Percentiles rank a stretch among this genome's conserved stretches.
phyloP scores from a whole-genome alignment of 2,797 vertebrate genomes.

The Galago senegalensis region DNA sequence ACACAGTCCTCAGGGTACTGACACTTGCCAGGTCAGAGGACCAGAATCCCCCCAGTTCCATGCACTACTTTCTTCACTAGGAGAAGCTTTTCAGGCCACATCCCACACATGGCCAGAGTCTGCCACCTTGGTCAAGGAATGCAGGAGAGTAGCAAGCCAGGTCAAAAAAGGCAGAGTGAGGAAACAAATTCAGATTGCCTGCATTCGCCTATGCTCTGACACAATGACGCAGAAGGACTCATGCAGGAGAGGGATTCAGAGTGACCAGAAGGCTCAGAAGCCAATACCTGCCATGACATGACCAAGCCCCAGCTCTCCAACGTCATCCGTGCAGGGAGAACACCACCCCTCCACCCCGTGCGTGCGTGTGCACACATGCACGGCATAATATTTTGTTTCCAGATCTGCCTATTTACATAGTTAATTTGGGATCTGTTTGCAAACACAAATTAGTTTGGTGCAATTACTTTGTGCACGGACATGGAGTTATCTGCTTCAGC shows the following conservation, averaged over 20 bases:
- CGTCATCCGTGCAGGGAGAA: slow-evolving; percentile 73
- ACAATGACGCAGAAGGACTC: neutral
- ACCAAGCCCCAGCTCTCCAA: neutral
- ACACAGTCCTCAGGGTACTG: neutral
- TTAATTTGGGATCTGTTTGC: slow-evolving; percentile 90
- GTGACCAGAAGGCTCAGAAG: neutral
- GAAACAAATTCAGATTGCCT: neutral
- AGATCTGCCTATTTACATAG: slow-evolving; percentile 90
- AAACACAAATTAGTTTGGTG: slow-evolving; percentile 91
- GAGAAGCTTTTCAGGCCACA: neutral
- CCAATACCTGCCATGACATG: fast-evolving
- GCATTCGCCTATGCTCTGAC: neutral
- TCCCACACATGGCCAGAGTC: neutral
- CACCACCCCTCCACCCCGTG: slow-evolving; percentile 72
- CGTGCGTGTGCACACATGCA: slow-evolving; percentile 34
- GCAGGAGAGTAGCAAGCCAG: neutral
- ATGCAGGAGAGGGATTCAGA: neutral
- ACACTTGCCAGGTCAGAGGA: neutral
- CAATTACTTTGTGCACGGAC: slow-evolving; percentile 90
- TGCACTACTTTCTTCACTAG: neutral
- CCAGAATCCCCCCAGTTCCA: neutral
- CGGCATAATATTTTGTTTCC: slow-evolving; percentile 88
- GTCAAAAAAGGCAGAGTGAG: slow-evolving; percentile 41
- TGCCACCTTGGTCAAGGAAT: neutral
- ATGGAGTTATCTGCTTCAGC: slow-evolving; percentile 87